These are phyloP conservation scores for Drosophila monieri DNA, from an alignment of 2,888 invertebrate species.

Conservation along the genomic window DNA sequence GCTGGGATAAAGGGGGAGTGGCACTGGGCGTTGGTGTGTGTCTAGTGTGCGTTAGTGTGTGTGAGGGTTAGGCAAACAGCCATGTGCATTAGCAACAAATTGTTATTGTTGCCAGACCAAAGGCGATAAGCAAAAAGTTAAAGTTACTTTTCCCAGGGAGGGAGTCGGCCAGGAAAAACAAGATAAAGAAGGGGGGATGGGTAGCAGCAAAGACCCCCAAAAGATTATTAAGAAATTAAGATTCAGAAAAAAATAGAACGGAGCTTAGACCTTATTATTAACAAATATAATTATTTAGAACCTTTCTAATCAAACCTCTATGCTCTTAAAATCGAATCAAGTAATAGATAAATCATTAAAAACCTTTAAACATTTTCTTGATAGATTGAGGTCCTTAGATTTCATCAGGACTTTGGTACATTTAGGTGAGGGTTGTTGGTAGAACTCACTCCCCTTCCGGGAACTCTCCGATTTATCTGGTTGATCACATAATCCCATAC, in stretches of 20 bases:
- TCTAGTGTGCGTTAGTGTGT: background rate
- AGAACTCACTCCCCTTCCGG: background rate
- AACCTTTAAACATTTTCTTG: background rate
- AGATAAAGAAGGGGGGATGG: background rate
- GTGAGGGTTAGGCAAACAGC: slow-evolving; percentile 50
- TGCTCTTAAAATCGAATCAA: too few relatives aligned
- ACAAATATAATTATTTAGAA: too few relatives aligned
- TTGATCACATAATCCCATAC: slow-evolving; percentile 32
- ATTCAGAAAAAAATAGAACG: background rate
- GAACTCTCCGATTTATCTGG: slow-evolving; percentile 10
- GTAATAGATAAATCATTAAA: too few relatives aligned
- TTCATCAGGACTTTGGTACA: background rate
- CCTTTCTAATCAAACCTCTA: too few relatives aligned
- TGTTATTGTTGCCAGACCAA: slow-evolving; percentile 66
- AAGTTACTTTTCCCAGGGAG: slow-evolving; percentile 6
- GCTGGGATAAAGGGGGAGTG: background rate
- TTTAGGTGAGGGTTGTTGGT: background rate
- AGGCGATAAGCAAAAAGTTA: slow-evolving; percentile 44
- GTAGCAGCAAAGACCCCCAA: background rate
- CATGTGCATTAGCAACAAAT: slow-evolving; percentile 74
- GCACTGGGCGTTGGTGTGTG: background rate
- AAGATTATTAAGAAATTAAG: background rate
- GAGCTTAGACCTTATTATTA: background rate
- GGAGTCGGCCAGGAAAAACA: background rate
- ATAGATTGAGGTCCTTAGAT: background rate